Conservation (phyloP, 2,797 vertebrate genomes). For the Acipenser transmontanus region DNA sequence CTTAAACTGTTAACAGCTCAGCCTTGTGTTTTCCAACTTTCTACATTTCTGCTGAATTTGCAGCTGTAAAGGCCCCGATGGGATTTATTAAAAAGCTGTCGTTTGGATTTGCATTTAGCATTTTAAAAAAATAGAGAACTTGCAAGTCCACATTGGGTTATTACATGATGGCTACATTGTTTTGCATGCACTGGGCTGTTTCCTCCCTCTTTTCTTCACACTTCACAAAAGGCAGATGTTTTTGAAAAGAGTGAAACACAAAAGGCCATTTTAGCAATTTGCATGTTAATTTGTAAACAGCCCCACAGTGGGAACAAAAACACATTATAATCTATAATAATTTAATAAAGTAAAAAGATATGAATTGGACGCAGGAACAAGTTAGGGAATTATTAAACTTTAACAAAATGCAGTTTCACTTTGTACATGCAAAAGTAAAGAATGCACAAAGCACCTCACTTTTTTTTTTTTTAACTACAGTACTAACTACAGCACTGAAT, state of each 20-base stretch:
- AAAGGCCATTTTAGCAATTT: too few relatives aligned
- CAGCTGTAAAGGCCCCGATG: conserved; percentile 71
- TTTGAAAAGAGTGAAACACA: background rate
- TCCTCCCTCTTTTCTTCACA: conserved; percentile 9
- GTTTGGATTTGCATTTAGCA: conserved; percentile 66
- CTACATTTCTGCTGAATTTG: conserved; percentile 93
- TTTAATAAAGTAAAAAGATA: too few relatives aligned
- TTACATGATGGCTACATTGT: conserved; percentile 5
- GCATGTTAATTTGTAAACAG: too few relatives aligned
- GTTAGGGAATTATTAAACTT: too few relatives aligned
- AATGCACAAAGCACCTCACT: too few relatives aligned
- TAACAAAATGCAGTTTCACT: too few relatives aligned
- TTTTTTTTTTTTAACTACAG: too few relatives aligned
- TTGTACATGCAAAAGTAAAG: too few relatives aligned
- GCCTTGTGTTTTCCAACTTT: conserved; percentile 80
- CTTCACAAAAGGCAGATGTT: conserved; percentile 9
- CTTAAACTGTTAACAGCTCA: conserved; percentile 72
- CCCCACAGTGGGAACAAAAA: too few relatives aligned
- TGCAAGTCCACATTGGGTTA: conserved; percentile 7
- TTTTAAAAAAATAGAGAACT: conserved; percentile 42
- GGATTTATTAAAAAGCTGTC: conserved; percentile 78
- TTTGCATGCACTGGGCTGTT: conserved; percentile 7
- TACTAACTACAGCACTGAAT: too few relatives aligned
- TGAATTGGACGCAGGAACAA: too few relatives aligned
- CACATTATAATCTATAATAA: too few relatives aligned